Conservation (phyloP, 2,888 invertebrate genomes). For the Drosophila cognata region DNA sequence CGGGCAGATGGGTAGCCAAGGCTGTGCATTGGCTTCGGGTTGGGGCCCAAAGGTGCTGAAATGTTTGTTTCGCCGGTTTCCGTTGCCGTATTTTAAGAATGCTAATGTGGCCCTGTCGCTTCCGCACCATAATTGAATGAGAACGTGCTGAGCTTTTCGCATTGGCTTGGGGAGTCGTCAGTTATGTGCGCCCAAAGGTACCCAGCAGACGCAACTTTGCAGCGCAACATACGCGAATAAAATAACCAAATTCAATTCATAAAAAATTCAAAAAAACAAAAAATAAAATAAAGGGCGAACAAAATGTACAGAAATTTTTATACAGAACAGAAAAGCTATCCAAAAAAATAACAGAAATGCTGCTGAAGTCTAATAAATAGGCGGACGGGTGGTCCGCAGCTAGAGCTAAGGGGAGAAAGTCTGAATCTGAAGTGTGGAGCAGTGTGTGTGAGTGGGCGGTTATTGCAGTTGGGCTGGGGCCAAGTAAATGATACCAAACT, state of each 20-base stretch:
- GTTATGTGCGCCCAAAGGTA: conserved; percentile 23
- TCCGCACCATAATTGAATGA: conserved; percentile 75
- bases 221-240: conserved; percentile 77
- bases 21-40: background rate
- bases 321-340: conserved; percentile 34
- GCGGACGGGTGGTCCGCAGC: background rate
- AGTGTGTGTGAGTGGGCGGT: conserved; percentile 27
- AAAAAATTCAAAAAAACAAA: conserved; percentile 71
- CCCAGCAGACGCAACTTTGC: conserved; percentile 57
- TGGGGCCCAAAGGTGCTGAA: conserved; percentile 61
- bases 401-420: conserved; percentile 4
- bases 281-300: conserved; percentile 16
- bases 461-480: conserved; percentile 63
- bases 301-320: conserved; percentile 54
- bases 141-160: conserved; percentile 65
- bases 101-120: conserved; percentile 68
- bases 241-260: conserved; percentile 81
- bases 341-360: conserved; percentile 24
- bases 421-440: conserved; percentile 26
- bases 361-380: conserved; percentile 42
- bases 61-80: conserved; percentile 74
- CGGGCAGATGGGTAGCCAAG: background rate
- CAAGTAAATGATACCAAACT: conserved; percentile 73
- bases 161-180: conserved; percentile 8
- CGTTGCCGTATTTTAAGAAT: conserved; percentile 68